Evolutionary conservation across 2,113 vertebrate species (phyloP), one percentile per base, ranked within the genome.

Genomic region (Polyodon spathula): DNA sequence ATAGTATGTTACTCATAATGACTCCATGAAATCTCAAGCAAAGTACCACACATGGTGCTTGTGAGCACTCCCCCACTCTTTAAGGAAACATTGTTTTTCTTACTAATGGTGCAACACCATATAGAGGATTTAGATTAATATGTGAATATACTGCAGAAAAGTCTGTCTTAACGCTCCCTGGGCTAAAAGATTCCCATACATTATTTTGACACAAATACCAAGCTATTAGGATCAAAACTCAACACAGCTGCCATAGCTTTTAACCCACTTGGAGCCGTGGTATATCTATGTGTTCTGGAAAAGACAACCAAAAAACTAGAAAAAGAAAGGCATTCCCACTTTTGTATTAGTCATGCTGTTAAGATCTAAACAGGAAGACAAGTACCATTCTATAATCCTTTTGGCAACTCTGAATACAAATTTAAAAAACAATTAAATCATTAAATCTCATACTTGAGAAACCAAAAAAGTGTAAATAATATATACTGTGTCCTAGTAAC

Each of bases 201-300:
- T 68, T 69, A 71, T 69, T 59, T 16, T 68, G 66, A 69, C 68
- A 68, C 57, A 67, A 59, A 61, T 68, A 59, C 42, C 39, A 58
- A 67, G 51, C 40, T 50, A 71, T 69, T 57, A 57, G 37, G 65
- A 63, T 65, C 63, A 68, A 54, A 66, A 57, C 63, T 68, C 50
- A 40, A 27, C 41, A 39, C 37, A 48, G 53, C 12, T 50, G 17
- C 56, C 41, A 40, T 44, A 58, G 44, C 59, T 46, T 37, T 56
- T 27, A 27, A 27, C 27, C 27, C 27, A 27, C 27, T 27, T 27
- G 27, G 27, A 27, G 27, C 27, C 1, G 27, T 27, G 27, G 27
- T 27, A 27, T 27, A 27, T 27, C 27, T 27, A 27, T 27, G 27
- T 27, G 27, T 27, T 27, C 27, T 27, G 1, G 27, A 27, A 27